Evolutionary conservation across 2,113 vertebrate species (phyloP).

Genomic region (Caranx ignobilis): DNA sequence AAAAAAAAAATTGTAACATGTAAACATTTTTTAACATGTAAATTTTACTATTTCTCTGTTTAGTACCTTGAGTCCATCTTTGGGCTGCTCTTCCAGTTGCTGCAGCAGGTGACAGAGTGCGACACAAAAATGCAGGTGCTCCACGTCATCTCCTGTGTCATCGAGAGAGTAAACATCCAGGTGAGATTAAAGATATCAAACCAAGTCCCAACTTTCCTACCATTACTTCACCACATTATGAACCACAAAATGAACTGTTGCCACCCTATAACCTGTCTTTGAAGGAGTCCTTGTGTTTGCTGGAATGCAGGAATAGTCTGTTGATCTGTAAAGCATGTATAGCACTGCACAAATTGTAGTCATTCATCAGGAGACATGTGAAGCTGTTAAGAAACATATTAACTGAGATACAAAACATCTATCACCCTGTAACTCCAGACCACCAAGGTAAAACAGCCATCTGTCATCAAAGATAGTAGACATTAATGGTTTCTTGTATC

Average conservation of each 20-base stretch:
- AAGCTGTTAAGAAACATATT: conserved; percentile 19
- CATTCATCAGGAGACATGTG: conserved; percentile 10
- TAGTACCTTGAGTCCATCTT: conserved; percentile 97
- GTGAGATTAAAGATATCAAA: conserved; percentile 76
- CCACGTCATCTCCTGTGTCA: conserved; percentile 96
- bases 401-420: conserved; percentile 36
- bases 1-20: no score
- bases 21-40: background rate
- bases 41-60: conserved; percentile 14
- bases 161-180: conserved; percentile 96
- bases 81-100: conserved; percentile 93
- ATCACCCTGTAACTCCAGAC: conserved; percentile 25
- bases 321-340: conserved; percentile 25
- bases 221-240: background rate
- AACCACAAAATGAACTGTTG: background rate
- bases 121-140: conserved; percentile 99
- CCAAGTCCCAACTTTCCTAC: no score
- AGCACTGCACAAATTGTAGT: conserved; percentile 8
- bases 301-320: background rate
- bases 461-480: background rate
- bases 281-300: conserved; percentile 11
- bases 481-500: conserved; percentile 30
- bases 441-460: conserved; percentile 19
- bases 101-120: conserved; percentile 97
- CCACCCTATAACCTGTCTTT: conserved; percentile 8